Evolutionary conservation across 2,113 vertebrate species (phyloP).

Genomic region (Gallinago paraguaiae): DNA sequence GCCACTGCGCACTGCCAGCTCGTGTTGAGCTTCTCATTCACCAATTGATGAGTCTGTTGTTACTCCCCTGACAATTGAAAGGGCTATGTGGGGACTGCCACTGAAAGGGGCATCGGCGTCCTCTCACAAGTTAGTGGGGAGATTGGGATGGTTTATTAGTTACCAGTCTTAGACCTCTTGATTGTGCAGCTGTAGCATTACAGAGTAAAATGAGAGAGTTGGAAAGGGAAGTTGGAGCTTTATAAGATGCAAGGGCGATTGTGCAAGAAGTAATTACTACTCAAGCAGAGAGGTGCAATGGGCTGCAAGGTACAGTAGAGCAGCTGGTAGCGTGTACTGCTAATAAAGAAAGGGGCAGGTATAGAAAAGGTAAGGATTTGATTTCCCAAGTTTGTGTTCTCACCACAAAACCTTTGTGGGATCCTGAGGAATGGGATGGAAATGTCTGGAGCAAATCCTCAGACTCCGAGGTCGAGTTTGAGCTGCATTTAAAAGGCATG

Average conservation of each 20-base stretch:
- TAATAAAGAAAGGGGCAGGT: background rate
- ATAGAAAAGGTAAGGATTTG: background rate
- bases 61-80: background rate
- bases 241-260: background rate
- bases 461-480: background rate
- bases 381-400: background rate
- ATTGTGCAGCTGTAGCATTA: background rate
- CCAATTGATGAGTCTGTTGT: background rate
- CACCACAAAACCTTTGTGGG: background rate
- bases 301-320: background rate
- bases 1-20: too few relatives aligned
- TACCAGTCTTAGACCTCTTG: background rate
- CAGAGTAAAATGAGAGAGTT: background rate
- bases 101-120: background rate
- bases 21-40: too few relatives aligned
- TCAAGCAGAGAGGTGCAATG: background rate
- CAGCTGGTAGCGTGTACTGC: rapidly evolving
- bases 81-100: rapidly evolving
- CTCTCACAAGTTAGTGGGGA: background rate
- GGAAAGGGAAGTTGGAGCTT: background rate
- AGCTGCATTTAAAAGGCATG: background rate
- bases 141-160: background rate
- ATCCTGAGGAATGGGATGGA: background rate
- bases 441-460: background rate
- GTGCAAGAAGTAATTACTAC: background rate